Conservation (phyloP, 2,888 invertebrate species). For the Drosophila pseudotalamancana region DNA sequence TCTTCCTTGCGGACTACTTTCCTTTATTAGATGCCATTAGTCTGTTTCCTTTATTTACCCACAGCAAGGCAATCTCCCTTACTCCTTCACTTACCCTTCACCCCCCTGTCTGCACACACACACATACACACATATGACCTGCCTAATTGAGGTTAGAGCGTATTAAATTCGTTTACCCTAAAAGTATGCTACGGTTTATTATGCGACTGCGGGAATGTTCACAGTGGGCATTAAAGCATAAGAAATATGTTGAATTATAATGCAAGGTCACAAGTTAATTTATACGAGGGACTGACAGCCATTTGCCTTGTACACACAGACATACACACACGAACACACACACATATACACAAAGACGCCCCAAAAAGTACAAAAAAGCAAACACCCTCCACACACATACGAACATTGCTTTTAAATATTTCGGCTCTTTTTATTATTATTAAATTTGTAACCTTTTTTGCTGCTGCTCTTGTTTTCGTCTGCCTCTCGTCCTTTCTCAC, state of each 20-base stretch:
- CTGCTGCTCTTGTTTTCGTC: not conserved
- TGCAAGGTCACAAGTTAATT: slow-evolving; percentile 74
- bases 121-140: slow-evolving; percentile 18
- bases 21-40: slow-evolving; percentile 45
- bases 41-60: slow-evolving; percentile 24
- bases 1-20: slow-evolving; percentile 27
- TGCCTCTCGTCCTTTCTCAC: not conserved
- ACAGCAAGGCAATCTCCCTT: not conserved
- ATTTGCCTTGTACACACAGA: slow-evolving; percentile 23
- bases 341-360: slow-evolving; percentile 6
- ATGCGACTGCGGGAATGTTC: slow-evolving; percentile 2
- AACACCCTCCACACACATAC: not conserved
- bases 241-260: slow-evolving; percentile 57
- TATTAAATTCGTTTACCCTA: slow-evolving; percentile 33
- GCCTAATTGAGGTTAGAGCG: slow-evolving; percentile 54
- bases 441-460: slow-evolving; percentile 48
- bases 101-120: slow-evolving; percentile 3
- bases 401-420: slow-evolving; percentile 29
- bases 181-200: slow-evolving; percentile 41
- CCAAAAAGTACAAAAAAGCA: not conserved
- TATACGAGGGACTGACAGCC: slow-evolving; percentile 56
- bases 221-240: slow-evolving; percentile 63
- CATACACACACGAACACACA: slow-evolving; percentile 18
- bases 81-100: not conserved
- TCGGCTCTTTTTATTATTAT: slow-evolving; percentile 41